Evolutionary conservation across 30 jellyfish, hydroid and myxozoan species (phyloP).

Genomic region (Hydractinia symbiolongicarpus): DNA sequence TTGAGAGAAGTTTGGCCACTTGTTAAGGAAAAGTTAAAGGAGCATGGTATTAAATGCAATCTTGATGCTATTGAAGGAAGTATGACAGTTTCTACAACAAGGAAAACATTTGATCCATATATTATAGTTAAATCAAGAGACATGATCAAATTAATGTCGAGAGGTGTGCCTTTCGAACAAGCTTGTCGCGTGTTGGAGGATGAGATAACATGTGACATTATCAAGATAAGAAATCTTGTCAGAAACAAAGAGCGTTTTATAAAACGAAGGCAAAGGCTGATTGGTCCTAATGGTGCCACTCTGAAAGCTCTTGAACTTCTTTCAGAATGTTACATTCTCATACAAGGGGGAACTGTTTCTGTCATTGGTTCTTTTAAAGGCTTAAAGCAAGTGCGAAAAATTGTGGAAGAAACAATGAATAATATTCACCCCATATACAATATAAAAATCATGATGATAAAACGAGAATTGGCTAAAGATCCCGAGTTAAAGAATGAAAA

Average conservation of each 20-base stretch:
- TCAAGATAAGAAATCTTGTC: conserved; percentile 57
- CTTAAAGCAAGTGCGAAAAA: conserved; percentile 80
- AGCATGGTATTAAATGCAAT: conserved; percentile 66
- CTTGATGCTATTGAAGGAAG: conserved; percentile 87
- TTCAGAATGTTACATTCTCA: conserved; percentile 74
- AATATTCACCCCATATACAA: conserved; percentile 91
- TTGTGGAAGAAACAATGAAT: conserved; percentile 90
- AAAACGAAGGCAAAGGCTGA: conserved; percentile 80
- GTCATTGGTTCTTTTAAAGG: conserved; percentile 86
- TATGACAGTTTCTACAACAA: conserved; percentile 83
- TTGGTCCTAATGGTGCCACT: conserved; percentile 96
- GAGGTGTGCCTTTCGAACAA: conserved; percentile 97
- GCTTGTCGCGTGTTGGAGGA: conserved; percentile 93
- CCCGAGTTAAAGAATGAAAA: conserved; percentile 67
- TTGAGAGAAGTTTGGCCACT: conserved; percentile 96
- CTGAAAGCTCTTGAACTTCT: conserved; percentile 85
- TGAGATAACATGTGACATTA: conserved; percentile 78
- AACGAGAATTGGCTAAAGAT: conserved; percentile 81
- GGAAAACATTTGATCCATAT: conserved; percentile 94
- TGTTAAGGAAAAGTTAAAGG: conserved; percentile 66
- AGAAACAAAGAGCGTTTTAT: conserved; percentile 81
- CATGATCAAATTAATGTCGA: conserved; percentile 74
- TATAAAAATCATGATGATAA: conserved; percentile 87
- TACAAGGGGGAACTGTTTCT: conserved; percentile 98
- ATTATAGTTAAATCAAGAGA: conserved; percentile 82